Evolutionary conservation across 2,113 vertebrate genomes (phyloP).

Genomic region (Callospermophilus lateralis): DNA sequence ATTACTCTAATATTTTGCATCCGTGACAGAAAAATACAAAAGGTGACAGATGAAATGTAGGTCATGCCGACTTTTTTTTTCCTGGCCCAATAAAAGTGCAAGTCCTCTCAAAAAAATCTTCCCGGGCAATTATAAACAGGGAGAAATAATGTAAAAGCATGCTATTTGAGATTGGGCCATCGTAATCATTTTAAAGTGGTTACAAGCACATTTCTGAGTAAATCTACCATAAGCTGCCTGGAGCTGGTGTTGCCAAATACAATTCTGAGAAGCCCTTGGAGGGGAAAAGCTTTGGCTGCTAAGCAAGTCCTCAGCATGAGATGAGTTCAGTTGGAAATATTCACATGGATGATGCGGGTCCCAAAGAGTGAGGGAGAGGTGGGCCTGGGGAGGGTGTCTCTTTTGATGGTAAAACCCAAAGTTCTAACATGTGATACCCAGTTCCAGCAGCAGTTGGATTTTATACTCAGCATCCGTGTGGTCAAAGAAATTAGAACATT

Average conservation of each 20-base stretch:
- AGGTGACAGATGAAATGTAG: conserved; percentile 50
- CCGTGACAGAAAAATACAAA: conserved; percentile 48
- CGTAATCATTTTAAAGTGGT: background rate
- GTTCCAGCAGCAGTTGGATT: background rate
- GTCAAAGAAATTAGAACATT: conserved; percentile 68
- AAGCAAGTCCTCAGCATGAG: background rate
- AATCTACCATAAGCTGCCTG: background rate
- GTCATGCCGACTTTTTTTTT: background rate
- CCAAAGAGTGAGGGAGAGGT: fast-evolving
- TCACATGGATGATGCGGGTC: background rate
- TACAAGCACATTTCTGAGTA: background rate
- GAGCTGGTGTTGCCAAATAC: background rate
- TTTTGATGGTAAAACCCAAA: background rate
- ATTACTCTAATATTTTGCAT: conserved; percentile 39
- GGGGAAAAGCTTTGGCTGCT: background rate
- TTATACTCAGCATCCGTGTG: background rate
- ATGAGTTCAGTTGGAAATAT: background rate
- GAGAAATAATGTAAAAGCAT: background rate
- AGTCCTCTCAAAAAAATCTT: background rate
- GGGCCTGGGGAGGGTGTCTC: background rate
- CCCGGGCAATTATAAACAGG: background rate
- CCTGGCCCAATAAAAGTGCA: conserved; percentile 10
- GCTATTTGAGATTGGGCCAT: background rate
- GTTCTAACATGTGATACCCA: background rate
- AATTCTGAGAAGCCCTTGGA: background rate